Conservation (phyloP, 1,140 invertebrate genomes). For the Zelostemma sp. region DNA sequence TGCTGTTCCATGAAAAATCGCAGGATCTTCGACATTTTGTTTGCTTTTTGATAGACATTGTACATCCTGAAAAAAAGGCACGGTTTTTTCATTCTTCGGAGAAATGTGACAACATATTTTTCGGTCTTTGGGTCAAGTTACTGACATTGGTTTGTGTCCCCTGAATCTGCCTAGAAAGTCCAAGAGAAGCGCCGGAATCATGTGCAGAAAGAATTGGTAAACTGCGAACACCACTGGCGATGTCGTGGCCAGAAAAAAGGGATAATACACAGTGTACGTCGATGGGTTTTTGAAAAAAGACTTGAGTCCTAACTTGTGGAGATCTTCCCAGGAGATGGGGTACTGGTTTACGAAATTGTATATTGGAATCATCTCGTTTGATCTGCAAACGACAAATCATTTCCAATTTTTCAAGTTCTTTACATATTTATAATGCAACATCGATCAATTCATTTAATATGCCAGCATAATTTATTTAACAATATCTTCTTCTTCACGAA, state of each 20-base stretch:
- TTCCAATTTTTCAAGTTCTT: too few relatives aligned
- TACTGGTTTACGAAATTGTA: slow-evolving; percentile 80
- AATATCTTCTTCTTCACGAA: too few relatives aligned
- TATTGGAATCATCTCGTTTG: slow-evolving; percentile 70
- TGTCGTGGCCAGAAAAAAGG: slow-evolving; percentile 70
- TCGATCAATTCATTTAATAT: too few relatives aligned
- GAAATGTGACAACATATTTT: too few relatives aligned
- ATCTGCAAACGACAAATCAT: slow-evolving; percentile 35
- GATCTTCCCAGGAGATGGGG: slow-evolving; percentile 76
- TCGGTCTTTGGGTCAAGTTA: slow-evolving; percentile 41
- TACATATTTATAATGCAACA: too few relatives aligned
- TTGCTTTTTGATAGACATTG: slow-evolving; percentile 18
- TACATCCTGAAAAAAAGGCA: slow-evolving; percentile 22
- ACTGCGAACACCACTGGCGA: slow-evolving; percentile 70
- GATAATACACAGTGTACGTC: slow-evolving; percentile 72
- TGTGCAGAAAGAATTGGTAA: slow-evolving; percentile 72
- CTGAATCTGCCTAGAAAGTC: slow-evolving; percentile 71
- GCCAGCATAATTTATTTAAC: too few relatives aligned
- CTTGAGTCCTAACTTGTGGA: slow-evolving; percentile 67
- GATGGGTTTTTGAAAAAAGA: slow-evolving; percentile 70
- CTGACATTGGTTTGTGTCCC: slow-evolving; percentile 74
- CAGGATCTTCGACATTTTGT: slow-evolving; percentile 8
- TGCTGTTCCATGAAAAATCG: slow-evolving; percentile 22
- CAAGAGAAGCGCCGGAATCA: slow-evolving; percentile 74
- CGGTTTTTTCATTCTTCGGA: too few relatives aligned